Evolutionary conservation across 2,888 invertebrate species (phyloP), one percentile per base, ranked within the genome.

Genomic region (Volucella zonaria): DNA sequence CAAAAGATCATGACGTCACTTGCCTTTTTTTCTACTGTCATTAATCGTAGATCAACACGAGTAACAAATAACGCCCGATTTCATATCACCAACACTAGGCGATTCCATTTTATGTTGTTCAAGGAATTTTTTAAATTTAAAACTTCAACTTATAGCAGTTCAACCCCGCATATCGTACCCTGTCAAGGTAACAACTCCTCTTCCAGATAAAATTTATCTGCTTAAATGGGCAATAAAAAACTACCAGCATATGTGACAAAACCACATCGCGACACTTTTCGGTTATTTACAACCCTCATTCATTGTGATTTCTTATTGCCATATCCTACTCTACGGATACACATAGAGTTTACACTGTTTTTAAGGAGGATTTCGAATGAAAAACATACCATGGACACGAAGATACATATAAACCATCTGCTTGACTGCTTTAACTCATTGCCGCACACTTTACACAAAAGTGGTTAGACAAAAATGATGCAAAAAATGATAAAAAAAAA

Each of bases 241-340:
- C 59, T 61, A 51, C 67, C 38, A 76, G 14, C 76, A 76, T 38
- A 52, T 67, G 67, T 58, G 76, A 52, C 67, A 76, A 67, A 76
- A 67, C 76, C 76, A 76, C 59, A 76, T 67, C 52, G 76, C 76
- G 67, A 68, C 76, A 59, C n/a, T 76, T 75, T 67, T 49, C 38
- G 66, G 59, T 76, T 67, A 67, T 76, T 76, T 76, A 76, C 59
- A 67, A 67, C 76, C 67, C 67, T 43, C 76, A 76, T 76, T 59
- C 52, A 52, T 67, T 59, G 52, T 67, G 75, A 67, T 67, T 76
- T 76, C 75, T 67, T 59, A 51, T 43, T 76, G 31, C 76, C 23
- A 42, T n/a, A 12, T 42, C 14, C 14, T 15, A 43, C 31, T 31
- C 6, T 31, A 31, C 31, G 31, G 31, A 31, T 31, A 31, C 31